Evolutionary conservation across 2,797 vertebrate species (phyloP).

Genomic region (Leuciscus waleckii): DNA sequence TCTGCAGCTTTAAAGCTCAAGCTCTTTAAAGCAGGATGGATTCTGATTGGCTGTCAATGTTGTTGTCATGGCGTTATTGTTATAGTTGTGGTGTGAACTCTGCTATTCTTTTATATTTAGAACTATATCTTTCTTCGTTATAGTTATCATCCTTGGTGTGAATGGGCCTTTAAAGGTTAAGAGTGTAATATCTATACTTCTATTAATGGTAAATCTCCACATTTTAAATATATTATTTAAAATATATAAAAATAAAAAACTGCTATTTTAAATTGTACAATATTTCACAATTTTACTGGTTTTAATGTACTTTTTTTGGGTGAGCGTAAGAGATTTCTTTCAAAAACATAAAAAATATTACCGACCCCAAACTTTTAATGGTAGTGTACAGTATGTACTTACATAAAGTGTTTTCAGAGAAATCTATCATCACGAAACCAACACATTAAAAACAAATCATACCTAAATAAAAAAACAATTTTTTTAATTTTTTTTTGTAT

Average conservation of each 20-base stretch:
- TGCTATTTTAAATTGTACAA: no score
- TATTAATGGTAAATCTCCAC: neutral
- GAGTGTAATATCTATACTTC: neutral
- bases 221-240: neutral
- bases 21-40: neutral
- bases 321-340: no score
- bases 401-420: no score
- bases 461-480: no score
- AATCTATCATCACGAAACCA: no score
- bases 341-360: no score
- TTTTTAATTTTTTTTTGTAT: no score
- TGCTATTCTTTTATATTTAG: neutral
- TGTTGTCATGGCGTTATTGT: neutral
- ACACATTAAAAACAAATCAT: neutral
- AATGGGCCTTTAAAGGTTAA: neutral
- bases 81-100: neutral
- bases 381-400: no score
- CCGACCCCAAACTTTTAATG: no score
- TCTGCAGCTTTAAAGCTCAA: neutral
- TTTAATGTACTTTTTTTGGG: no score
- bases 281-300: no score
- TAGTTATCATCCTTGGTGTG: neutral
- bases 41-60: neutral
- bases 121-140: neutral
- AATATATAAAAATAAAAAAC: neutral